These are phyloP conservation scores for Linurgus olivaceus DNA, from an alignment of 2,797 vertebrate genomes.

Conservation along the genomic window DNA sequence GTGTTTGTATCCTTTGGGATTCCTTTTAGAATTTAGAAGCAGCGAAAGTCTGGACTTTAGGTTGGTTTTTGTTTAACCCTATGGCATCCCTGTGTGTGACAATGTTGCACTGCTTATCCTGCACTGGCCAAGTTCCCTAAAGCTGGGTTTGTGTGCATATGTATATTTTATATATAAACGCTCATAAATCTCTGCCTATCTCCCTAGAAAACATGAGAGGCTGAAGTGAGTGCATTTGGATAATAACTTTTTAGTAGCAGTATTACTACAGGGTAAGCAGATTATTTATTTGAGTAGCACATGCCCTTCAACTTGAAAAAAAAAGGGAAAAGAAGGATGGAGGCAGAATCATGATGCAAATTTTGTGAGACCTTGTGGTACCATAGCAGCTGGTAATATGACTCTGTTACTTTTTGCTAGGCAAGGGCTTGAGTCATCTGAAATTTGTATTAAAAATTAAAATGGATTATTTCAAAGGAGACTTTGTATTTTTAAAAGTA, in stretches of 20 bases:
- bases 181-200: neutral
- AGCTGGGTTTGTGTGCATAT: neutral
- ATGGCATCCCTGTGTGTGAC: neutral
- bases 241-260: neutral
- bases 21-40: neutral
- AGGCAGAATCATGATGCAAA: neutral
- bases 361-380: neutral
- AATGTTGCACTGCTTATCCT: neutral
- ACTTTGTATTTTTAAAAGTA: neutral
- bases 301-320: neutral
- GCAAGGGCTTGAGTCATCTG: neutral
- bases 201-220: neutral
- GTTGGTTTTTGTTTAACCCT: neutral
- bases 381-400: neutral
- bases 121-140: neutral
- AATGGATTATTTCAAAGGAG: neutral
- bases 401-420: neutral
- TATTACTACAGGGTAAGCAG: neutral
- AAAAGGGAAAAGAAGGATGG: neutral
- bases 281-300: neutral
- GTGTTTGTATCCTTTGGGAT: neutral
- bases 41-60: neutral
- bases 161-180: neutral
- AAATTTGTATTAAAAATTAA: neutral
- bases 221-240: neutral